Conservation (phyloP, 1,140 invertebrate genomes). For the Tetranychus cinnabarinus region DNA sequence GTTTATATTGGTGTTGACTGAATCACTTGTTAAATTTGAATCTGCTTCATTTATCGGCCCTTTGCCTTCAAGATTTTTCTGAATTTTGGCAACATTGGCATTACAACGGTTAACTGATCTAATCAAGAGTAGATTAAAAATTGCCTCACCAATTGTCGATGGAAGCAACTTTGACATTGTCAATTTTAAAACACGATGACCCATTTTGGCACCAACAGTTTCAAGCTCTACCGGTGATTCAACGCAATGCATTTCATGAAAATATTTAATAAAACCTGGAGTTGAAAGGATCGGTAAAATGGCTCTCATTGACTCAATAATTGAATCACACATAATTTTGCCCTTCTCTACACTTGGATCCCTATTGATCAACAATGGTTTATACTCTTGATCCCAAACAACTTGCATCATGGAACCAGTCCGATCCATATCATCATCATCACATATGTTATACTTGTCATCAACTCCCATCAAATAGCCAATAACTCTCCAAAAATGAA, state of each 20-base stretch:
- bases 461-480: slow-evolving; percentile 54
- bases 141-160: no score
- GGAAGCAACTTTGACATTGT: no score
- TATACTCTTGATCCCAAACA: neutral
- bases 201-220: no score
- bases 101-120: no score
- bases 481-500: slow-evolving; percentile 60
- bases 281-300: neutral
- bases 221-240: neutral
- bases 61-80: no score
- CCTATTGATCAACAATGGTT: neutral
- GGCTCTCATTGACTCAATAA: neutral
- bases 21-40: no score
- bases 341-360: neutral
- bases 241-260: neutral
- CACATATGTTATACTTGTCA: slow-evolving; percentile 39
- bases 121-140: no score
- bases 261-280: neutral
- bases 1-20: no score
- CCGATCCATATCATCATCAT: neutral
- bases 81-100: no score
- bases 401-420: neutral
- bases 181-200: no score
- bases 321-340: neutral
- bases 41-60: no score